Percentiles rank a stretch among this genome's conserved stretches.
Conservation (phyloP, 2,888 invertebrate genomes). For the Beris chalybata region DNA sequence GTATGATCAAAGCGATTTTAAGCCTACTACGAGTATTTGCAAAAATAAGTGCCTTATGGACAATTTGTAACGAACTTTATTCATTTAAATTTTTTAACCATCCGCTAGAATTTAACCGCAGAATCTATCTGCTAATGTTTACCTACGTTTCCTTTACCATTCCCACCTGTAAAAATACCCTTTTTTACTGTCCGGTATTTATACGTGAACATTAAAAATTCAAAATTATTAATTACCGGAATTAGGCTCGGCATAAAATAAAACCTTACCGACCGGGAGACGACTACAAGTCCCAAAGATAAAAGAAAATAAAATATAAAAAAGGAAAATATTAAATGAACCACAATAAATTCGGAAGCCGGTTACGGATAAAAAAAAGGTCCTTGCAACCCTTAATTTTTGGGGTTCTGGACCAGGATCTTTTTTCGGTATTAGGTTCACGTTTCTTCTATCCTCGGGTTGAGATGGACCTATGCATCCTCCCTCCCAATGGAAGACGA, state of each 20-base stretch:
- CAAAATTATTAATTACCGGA: constrained; percentile 40
- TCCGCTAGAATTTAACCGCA: constrained; percentile 5
- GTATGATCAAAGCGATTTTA: no score
- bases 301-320: constrained; percentile 33
- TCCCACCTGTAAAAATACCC: constrained; percentile 7
- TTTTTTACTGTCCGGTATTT: constrained; percentile 8
- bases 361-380: constrained; percentile 26
- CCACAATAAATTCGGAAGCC: constrained; percentile 38
- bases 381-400: no score
- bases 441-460: constrained; percentile 2
- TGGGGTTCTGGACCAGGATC: background rate
- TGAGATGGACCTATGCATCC: constrained; percentile 2
- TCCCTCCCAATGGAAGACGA: background rate
- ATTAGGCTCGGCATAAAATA: constrained; percentile 37
- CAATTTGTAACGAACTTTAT: no score
- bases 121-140: constrained; percentile 22
- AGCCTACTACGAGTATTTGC: no score
- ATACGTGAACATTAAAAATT: constrained; percentile 38
- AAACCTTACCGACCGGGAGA: constrained; percentile 8
- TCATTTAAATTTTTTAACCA: no score
- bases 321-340: constrained; percentile 37
- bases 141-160: constrained; percentile 21
- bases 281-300: constrained; percentile 33
- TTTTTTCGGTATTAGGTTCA: constrained; percentile 25
- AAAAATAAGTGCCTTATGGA: no score